These are phyloP conservation scores for Microtus pennsylvanicus DNA, from an alignment of 2,113 vertebrate genomes.

Conservation along the genomic window DNA sequence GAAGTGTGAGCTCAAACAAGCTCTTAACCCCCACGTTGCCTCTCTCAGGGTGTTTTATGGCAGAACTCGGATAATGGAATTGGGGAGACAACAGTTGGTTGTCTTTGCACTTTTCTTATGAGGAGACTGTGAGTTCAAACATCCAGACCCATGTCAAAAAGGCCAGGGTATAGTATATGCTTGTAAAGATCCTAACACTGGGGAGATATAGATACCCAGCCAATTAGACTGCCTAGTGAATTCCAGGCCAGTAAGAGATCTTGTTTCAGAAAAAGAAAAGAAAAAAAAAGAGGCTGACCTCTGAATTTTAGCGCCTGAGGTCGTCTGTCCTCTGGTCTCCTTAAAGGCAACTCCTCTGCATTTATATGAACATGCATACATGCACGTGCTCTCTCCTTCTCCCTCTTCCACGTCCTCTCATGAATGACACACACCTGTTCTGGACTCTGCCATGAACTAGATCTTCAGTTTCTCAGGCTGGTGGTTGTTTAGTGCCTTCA, in stretches of 20 bases:
- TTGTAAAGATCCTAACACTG: neutral
- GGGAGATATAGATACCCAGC: neutral
- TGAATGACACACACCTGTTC: neutral
- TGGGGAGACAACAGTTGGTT: neutral
- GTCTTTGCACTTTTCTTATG: neutral
- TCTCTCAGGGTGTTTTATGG: neutral
- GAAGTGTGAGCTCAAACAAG: neutral
- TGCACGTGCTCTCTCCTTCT: neutral
- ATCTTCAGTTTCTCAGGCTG: constrained; percentile 4
- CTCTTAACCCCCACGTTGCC: neutral
- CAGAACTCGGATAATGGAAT: neutral
- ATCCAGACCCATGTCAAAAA: neutral
- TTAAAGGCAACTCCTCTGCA: neutral
- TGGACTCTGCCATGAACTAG: neutral
- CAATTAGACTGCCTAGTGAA: neutral
- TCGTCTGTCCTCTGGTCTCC: neutral
- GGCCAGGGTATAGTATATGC: neutral
- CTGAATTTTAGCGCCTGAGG: neutral
- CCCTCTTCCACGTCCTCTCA: neutral
- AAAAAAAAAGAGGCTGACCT: neutral
- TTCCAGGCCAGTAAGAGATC: neutral
- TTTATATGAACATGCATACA: neutral
- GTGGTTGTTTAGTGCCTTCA: neutral
- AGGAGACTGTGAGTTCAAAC: neutral
- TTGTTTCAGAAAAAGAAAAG: no score